Evolutionary conservation across 1,140 invertebrate genomes (phyloP).

Genomic region (Trinorchestia longiramus): DNA sequence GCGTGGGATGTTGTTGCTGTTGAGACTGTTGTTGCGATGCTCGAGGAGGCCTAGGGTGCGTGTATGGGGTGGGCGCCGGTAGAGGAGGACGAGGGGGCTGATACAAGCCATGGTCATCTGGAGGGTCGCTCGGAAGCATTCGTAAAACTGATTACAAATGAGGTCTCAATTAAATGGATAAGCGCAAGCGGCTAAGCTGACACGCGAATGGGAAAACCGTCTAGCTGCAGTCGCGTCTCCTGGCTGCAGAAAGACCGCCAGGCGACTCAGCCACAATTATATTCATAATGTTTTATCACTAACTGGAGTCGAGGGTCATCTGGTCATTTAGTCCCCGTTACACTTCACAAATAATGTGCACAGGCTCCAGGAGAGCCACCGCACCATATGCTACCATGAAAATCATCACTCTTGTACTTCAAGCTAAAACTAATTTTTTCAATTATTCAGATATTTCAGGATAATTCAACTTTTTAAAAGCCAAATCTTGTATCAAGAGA

Average conservation of each 20-base stretch:
- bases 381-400: neutral
- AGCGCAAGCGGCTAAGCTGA: neutral
- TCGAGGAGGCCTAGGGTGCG: slow-evolving; percentile 61
- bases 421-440: neutral
- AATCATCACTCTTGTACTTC: neutral
- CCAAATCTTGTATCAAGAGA: neutral
- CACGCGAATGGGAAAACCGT: neutral
- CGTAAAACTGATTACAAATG: neutral
- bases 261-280: neutral
- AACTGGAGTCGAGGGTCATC: neutral
- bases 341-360: neutral
- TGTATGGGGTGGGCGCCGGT: slow-evolving; percentile 64
- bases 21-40: slow-evolving; percentile 55
- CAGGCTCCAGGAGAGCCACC: neutral
- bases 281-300: neutral
- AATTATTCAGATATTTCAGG: neutral
- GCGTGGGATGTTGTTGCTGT: slow-evolving; percentile 55
- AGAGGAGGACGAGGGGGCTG: slow-evolving; percentile 66
- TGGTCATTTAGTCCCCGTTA: neutral
- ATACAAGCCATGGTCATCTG: slow-evolving; percentile 64
- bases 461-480: neutral
- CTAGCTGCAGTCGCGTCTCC: neutral
- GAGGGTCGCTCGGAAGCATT: slow-evolving; percentile 65
- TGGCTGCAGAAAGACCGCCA: neutral
- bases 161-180: neutral